Conservation (phyloP, 2,797 vertebrate species). For the Numenius phaeopus region DNA sequence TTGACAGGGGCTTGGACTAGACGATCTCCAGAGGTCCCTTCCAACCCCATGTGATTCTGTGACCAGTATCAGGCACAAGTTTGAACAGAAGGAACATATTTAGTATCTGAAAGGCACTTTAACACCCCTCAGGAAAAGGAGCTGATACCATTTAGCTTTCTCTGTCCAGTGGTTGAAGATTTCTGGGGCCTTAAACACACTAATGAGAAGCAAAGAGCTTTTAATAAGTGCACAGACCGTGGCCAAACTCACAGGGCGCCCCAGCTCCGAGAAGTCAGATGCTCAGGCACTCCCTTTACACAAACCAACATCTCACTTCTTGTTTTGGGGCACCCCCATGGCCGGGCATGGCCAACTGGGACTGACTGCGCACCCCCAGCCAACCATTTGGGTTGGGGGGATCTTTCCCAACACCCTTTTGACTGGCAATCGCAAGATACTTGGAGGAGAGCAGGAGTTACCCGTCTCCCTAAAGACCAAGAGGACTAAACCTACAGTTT, state of each 20-base stretch:
- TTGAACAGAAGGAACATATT: neutral
- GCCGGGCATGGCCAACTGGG: fast-evolving
- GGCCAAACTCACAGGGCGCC: neutral
- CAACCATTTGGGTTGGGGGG: fast-evolving
- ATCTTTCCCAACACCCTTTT: too few relatives aligned
- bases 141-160: fast-evolving
- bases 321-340: neutral
- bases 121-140: neutral
- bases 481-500: neutral
- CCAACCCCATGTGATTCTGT: too few relatives aligned
- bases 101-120: neutral
- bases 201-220: neutral
- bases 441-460: neutral
- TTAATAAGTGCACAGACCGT: neutral
- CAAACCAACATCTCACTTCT: neutral
- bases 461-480: neutral
- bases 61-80: neutral
- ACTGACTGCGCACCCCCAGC: neutral
- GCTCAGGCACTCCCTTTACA: neutral
- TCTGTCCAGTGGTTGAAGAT: neutral
- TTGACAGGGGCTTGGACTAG: too few relatives aligned
- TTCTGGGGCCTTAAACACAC: neutral
- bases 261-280: neutral
- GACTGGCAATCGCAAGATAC: fast-evolving
- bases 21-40: too few relatives aligned